Percentiles rank a stretch among this genome's conserved stretches.
These are phyloP conservation scores for Hecatera dysodea DNA, from an alignment of 2,888 invertebrate genomes.

Conservation along the genomic window DNA sequence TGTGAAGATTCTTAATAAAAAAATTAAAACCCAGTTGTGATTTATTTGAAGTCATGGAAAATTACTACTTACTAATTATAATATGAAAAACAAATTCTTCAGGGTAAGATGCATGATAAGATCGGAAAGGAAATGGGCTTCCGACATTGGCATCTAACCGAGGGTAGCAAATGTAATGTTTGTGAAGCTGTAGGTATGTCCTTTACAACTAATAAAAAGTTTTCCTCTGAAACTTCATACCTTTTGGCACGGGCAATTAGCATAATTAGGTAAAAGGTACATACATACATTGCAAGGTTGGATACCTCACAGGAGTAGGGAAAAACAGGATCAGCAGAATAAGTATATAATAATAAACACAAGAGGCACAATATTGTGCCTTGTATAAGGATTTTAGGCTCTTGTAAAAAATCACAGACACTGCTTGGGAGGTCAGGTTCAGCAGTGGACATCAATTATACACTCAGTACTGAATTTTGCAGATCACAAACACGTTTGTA, in stretches of 20 bases:
- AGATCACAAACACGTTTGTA: too few species aligned
- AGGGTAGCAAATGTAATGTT: background rate
- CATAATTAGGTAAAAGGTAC: background rate
- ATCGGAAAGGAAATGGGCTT: conserved; percentile 35
- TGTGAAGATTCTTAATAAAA: background rate
- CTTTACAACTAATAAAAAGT: background rate
- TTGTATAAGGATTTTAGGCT: too few species aligned
- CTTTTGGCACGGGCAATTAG: background rate
- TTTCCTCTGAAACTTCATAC: conserved; percentile 16
- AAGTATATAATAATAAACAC: too few species aligned
- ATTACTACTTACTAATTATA: background rate
- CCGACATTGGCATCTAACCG: conserved; percentile 7
- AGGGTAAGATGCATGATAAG: conserved; percentile 45
- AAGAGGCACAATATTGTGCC: too few species aligned
- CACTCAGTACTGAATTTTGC: too few species aligned
- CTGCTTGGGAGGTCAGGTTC: too few species aligned
- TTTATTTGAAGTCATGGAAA: background rate
- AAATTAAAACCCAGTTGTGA: background rate
- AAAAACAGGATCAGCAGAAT: too few species aligned
- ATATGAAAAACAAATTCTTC: conserved; percentile 7
- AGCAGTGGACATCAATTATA: too few species aligned
- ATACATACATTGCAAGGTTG: too few species aligned
- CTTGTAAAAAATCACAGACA: too few species aligned
- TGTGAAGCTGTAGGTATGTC: background rate
- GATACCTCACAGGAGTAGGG: too few species aligned